Percentiles rank a stretch among this genome's conserved stretches.
phyloP scores from a whole-genome alignment of 1,140 invertebrate species.

The Oryzaephilus surinamensis region DNA sequence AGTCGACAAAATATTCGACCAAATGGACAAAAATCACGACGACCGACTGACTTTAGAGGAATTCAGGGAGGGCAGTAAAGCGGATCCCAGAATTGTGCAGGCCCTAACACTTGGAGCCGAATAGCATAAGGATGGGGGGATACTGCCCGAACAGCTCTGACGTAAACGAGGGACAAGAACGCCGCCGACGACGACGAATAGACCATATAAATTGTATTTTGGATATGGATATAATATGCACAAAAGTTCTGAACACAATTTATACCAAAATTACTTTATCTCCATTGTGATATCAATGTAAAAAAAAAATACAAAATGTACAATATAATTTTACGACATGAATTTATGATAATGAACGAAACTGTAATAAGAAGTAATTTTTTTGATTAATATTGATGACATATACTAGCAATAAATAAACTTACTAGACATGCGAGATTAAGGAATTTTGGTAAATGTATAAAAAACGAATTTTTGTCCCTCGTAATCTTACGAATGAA shows the following conservation, averaged over 20 bases:
- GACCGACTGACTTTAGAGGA: conserved; percentile 94
- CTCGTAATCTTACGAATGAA: no score
- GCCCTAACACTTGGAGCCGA: conserved; percentile 72
- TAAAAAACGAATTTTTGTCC: conserved; percentile 10
- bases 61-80: conserved; percentile 97
- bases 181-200: not conserved
- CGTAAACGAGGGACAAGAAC: conserved; percentile 10
- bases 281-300: no score
- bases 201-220: no score
- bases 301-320: no score
- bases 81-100: conserved; percentile 96
- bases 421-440: no score
- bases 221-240: no score
- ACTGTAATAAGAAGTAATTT: no score
- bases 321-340: no score
- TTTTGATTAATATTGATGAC: no score
- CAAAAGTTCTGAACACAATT: not conserved
- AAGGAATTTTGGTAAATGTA: no score
- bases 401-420: no score
- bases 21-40: conserved; percentile 99
- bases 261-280: not conserved
- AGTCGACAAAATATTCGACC: conserved; percentile 95
- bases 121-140: conserved; percentile 40
- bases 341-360: no score
- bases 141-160: conserved; percentile 27